phyloP scores from a whole-genome alignment of 2,113 vertebrate species.

The Sinocyclocheilus anshuiensis region DNA sequence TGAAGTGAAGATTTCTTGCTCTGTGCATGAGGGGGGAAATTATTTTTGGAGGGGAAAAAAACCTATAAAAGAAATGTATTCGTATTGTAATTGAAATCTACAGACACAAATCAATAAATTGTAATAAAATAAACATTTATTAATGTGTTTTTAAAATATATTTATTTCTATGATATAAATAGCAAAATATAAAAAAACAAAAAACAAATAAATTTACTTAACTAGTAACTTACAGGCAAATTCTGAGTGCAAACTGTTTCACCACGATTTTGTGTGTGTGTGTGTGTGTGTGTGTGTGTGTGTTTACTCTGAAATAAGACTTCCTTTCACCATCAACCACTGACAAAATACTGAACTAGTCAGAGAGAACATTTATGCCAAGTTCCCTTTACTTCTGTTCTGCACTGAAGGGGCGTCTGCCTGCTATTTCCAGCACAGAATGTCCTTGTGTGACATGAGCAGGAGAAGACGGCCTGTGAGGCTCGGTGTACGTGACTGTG shows the following conservation, averaged over 20 bases:
- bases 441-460: conserved; percentile 48
- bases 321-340: not conserved
- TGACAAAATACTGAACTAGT: not conserved
- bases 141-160: no score
- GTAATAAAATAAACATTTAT: not conserved
- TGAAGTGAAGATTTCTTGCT: not conserved
- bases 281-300: no score
- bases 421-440: conserved; percentile 39
- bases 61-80: not conserved
- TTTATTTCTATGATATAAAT: no score
- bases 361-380: not conserved
- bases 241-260: no score
- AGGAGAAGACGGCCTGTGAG: not conserved
- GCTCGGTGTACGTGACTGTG: not conserved
- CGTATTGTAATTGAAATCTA: not conserved
- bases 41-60: no score
- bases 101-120: not conserved
- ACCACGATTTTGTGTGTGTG: no score
- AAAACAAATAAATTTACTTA: no score
- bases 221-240: no score
- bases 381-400: conserved; percentile 4
- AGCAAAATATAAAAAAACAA: no score
- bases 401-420: not conserved
- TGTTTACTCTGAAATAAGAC: not conserved
- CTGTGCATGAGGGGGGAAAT: no score